These are phyloP conservation scores for Scaptomyza polygonia DNA, from an alignment of 2,888 invertebrate genomes.

Conservation along the genomic window DNA sequence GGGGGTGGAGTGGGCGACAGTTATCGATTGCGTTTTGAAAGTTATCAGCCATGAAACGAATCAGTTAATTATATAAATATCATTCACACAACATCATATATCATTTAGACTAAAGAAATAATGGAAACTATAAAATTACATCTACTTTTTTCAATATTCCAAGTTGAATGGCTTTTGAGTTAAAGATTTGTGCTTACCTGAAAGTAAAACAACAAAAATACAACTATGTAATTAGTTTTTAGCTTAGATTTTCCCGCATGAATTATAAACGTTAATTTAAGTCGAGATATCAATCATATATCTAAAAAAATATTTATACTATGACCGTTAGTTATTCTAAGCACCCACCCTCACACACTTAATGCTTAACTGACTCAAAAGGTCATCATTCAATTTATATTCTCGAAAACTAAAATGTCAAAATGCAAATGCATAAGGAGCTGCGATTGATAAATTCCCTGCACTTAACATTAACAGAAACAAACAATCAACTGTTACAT, in stretches of 20 bases:
- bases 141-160: conserved; percentile 6
- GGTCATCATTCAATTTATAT: conserved; percentile 55
- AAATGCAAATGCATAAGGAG: conserved; percentile 22
- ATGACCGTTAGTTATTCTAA: conserved; percentile 36
- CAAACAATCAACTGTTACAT: no score
- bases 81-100: conserved; percentile 21
- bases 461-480: no score
- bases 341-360: conserved; percentile 35
- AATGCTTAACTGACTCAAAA: conserved; percentile 49
- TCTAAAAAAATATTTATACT: neutral
- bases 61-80: conserved; percentile 45
- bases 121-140: conserved; percentile 26
- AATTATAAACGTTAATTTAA: neutral
- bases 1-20: conserved; percentile 9
- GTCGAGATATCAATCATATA: neutral
- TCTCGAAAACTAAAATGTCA: conserved; percentile 20
- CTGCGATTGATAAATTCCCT: conserved; percentile 3
- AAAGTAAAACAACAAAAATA: conserved; percentile 18
- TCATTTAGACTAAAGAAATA: conserved; percentile 17
- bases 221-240: neutral
- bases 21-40: conserved; percentile 57
- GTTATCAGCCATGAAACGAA: conserved; percentile 67
- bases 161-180: neutral
- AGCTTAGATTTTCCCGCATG: neutral
- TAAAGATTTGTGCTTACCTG: conserved; percentile 41